Percentiles rank a stretch among this genome's conserved stretches.
These are phyloP conservation scores for Danionella cerebrum DNA, from an alignment of 2,113 vertebrate species.

Conservation along the genomic window DNA sequence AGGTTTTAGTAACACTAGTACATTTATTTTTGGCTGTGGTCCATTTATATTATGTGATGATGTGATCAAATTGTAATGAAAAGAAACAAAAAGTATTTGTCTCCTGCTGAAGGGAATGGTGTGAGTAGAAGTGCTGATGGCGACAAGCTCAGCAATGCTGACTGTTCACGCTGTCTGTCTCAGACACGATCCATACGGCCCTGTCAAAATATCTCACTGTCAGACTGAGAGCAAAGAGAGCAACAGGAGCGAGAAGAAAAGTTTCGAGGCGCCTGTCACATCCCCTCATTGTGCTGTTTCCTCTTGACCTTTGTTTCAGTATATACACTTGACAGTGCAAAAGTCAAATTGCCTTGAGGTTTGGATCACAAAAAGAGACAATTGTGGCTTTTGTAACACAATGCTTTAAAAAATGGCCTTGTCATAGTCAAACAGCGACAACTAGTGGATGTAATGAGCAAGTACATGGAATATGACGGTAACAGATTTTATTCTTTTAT, in stretches of 20 bases:
- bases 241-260: not conserved
- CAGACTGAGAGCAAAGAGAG: not conserved
- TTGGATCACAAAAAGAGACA: not conserved
- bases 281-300: slow-evolving; percentile 67
- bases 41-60: too few species aligned
- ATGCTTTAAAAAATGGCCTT: too few species aligned
- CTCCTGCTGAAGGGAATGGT: not conserved
- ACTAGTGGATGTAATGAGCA: too few species aligned
- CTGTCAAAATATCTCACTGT: slow-evolving; percentile 8
- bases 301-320: slow-evolving; percentile 48
- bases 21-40: too few species aligned
- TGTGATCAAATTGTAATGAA: too few species aligned
- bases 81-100: not conserved
- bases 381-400: too few species aligned
- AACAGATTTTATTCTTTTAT: too few species aligned
- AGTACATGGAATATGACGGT: too few species aligned
- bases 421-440: too few species aligned
- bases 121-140: not conserved
- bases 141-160: not conserved
- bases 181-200: slow-evolving; percentile 8
- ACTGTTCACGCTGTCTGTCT: not conserved
- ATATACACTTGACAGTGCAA: slow-evolving; percentile 10
- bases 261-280: slow-evolving; percentile 43
- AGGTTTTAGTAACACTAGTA: too few species aligned
- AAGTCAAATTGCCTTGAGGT: not conserved